phyloP scores from a whole-genome alignment of 2,113 vertebrate genomes.

The Poecile atricapillus region DNA sequence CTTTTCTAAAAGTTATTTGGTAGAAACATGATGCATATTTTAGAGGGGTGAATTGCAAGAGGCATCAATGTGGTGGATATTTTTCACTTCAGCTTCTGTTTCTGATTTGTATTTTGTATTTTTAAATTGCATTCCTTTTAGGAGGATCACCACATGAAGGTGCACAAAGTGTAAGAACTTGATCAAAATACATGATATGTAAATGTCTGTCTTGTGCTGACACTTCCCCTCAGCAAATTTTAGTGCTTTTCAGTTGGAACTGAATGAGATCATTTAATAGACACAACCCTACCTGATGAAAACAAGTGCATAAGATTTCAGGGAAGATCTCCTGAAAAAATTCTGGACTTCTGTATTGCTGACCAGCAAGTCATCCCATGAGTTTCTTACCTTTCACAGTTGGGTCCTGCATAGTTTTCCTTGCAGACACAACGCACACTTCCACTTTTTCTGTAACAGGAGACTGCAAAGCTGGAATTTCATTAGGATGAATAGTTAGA shows the following conservation, averaged over 20 bases:
- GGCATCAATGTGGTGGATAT: neutral
- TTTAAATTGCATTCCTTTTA: neutral
- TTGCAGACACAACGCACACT: slow-evolving; percentile 86
- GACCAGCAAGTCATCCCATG: neutral
- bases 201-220: neutral
- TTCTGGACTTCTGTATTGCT: neutral
- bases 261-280: neutral
- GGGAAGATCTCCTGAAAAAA: neutral
- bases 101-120: neutral
- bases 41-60: neutral
- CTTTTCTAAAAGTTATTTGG: neutral
- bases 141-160: neutral
- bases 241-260: neutral
- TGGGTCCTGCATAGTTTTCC: slow-evolving; percentile 89
- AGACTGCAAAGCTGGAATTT: slow-evolving; percentile 85
- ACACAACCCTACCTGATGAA: neutral
- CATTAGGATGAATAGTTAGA: neutral
- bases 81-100: neutral
- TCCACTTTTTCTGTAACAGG: slow-evolving; percentile 82
- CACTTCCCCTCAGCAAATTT: neutral
- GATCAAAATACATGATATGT: neutral
- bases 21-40: neutral
- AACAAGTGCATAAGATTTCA: neutral
- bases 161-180: neutral
- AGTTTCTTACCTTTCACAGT: slow-evolving; percentile 89